phyloP scores from a whole-genome alignment of 1,140 invertebrate species.

The Drosophila ogumai region DNA sequence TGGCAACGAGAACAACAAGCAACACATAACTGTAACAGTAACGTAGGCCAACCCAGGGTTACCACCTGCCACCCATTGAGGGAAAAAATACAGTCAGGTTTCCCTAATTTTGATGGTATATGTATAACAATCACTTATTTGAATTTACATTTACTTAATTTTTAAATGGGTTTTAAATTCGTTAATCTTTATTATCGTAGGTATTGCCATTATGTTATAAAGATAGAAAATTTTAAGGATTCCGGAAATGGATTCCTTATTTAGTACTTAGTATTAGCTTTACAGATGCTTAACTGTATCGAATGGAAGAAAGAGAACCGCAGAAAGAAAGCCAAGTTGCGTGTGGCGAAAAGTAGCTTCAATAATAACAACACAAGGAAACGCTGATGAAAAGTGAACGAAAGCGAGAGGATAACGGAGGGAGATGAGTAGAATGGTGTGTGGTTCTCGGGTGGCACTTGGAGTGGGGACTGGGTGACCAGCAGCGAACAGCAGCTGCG shows the following conservation, averaged over 20 bases:
- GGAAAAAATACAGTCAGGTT: constrained; percentile 9
- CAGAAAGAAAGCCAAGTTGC: constrained; percentile 57
- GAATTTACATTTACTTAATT: not conserved
- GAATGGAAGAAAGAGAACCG: constrained; percentile 13
- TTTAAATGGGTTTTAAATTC: not conserved
- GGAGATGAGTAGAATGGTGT: constrained; percentile 6
- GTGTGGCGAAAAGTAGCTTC: constrained; percentile 64
- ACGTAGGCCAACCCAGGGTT: constrained; percentile 38
- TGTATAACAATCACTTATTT: not conserved
- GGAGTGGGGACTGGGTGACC: constrained; percentile 28
- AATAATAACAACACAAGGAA: constrained; percentile 59
- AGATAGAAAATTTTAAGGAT: not conserved
- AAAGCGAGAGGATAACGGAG: constrained; percentile 43
- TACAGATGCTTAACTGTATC: constrained; percentile 9
- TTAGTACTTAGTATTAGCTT: not conserved
- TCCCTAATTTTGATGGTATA: not conserved
- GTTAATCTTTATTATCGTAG: too few species aligned
- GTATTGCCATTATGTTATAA: too few species aligned
- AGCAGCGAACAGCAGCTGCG: constrained; percentile 45
- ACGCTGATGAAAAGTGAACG: constrained; percentile 60
- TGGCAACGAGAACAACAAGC: constrained; percentile 44
- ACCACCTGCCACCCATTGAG: constrained; percentile 45
- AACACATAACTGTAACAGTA: constrained; percentile 36
- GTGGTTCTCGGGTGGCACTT: constrained; percentile 5
- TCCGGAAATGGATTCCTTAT: not conserved